A percentile compares a stretch with the other conserved stretches of the same genome.
These are phyloP conservation scores for Indicator maculatus DNA, from an alignment of 2,113 vertebrate genomes.

Conservation along the genomic window DNA sequence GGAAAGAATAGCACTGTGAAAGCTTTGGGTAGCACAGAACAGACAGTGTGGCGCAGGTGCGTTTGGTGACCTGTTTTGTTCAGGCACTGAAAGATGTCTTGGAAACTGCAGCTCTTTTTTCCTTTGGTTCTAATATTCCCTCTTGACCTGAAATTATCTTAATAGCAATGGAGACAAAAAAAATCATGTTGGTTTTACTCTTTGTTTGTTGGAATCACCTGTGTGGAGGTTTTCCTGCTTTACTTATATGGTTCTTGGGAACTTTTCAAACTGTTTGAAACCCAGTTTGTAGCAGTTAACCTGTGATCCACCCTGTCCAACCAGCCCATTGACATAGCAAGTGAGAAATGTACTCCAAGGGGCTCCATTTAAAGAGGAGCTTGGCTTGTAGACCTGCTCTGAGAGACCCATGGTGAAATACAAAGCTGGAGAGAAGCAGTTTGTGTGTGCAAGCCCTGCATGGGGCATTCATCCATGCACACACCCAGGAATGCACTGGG, in stretches of 20 bases:
- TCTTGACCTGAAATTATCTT: slow-evolving; percentile 36
- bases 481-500: neutral
- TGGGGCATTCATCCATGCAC: neutral
- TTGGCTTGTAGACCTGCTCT: neutral
- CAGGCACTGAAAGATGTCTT: slow-evolving; percentile 8
- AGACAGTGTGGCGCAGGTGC: neutral
- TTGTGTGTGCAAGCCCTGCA: neutral
- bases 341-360: neutral
- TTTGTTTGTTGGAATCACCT: neutral
- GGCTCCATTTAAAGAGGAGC: neutral
- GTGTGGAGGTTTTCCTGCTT: neutral
- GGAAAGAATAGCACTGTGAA: neutral
- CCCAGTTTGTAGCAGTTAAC: neutral
- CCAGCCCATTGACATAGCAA: neutral
- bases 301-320: neutral
- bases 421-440: neutral
- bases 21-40: neutral
- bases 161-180: neutral
- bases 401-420: neutral
- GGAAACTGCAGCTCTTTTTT: neutral
- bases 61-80: slow-evolving; percentile 38
- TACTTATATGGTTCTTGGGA: neutral
- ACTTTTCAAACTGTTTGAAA: neutral
- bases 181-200: neutral
- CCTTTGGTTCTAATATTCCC: neutral